These are phyloP conservation scores for Zootoca vivipara DNA, from an alignment of 2,113 vertebrate species.

Conservation along the genomic window DNA sequence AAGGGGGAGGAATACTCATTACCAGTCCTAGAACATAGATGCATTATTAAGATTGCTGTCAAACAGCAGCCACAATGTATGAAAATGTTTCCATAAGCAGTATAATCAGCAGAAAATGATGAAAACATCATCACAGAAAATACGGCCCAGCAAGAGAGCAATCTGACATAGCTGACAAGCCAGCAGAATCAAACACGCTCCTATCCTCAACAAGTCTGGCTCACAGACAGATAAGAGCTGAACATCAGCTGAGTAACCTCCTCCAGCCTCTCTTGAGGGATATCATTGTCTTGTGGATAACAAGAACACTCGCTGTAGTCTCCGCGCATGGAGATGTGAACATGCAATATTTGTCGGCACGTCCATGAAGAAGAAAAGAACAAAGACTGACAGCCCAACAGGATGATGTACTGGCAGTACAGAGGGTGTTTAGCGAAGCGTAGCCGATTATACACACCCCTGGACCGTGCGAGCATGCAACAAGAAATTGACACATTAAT, in stretches of 20 bases:
- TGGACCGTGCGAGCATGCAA: not conserved
- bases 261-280: constrained; percentile 38
- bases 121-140: constrained; percentile 53
- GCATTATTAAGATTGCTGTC: constrained; percentile 31
- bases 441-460: not conserved
- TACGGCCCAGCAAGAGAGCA: constrained; percentile 33
- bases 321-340: constrained; percentile 13
- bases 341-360: not conserved
- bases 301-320: constrained; percentile 17
- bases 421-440: not conserved
- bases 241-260: constrained; percentile 19
- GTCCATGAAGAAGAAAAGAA: constrained; percentile 25
- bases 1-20: not conserved
- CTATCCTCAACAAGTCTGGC: constrained; percentile 9
- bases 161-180: constrained; percentile 36
- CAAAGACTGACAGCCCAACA: constrained; percentile 10
- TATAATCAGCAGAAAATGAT: constrained; percentile 49
- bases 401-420: constrained; percentile 14
- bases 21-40: constrained; percentile 2
- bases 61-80: constrained; percentile 23
- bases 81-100: constrained; percentile 26
- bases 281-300: constrained; percentile 40
- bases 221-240: constrained; percentile 40
- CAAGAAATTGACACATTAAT: constrained; percentile 22
- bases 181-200: constrained; percentile 43